Evolutionary conservation across 1,140 invertebrate genomes (phyloP), one percentile per base, ranked within the genome.

Genomic region (Pentalonia nigronervosa): DNA sequence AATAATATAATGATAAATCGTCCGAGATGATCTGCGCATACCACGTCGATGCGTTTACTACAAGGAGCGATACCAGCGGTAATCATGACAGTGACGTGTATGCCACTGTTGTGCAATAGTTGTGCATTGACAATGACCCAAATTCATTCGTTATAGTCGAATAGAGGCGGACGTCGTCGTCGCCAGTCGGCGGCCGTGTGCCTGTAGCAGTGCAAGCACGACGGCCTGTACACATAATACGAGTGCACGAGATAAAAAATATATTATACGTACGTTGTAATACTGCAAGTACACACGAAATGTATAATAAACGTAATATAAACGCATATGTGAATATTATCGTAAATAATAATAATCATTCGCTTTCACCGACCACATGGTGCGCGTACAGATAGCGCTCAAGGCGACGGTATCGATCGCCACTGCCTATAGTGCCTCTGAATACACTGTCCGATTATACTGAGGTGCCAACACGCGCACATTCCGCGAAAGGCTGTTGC

Each of bases 41-140:
- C 30, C 20, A n/a, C 48, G 47, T 50, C 20, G 20, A 86, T 83
- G 34, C 60, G 60, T n/a, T n/a, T 83, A 17, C 21, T 53, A 86
- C 25, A 41, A 86, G 30, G 30, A 86, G 41, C 9, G 11, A 30
- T 47, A 86, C 84, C 11, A 45, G 41, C 11, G 84, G 84, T 47
- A 47, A 86, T 30, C 60, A 76, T 76, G n/a, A 86, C 84, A 86
- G 25, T 47, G 84, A 84, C 47, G 45, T 30, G 45, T 87, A 23
- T 87, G 60, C 41, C 67, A 48, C 60, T 25, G n/a, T 81, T 81
- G 91, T 84, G 47, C 76, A 92, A 92, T 92, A 9, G 25, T 48
- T 81, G 83, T 92, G 83, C 91, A 92, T 92, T 92, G 76, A 92
- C 91, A 92, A 53, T 92, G 76, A 92, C 76, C 91, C 45, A 92